Percentiles rank a stretch among this genome's conserved stretches.
phyloP scores from a whole-genome alignment of 2,113 vertebrate genomes.

The Chionodraco myersi region DNA sequence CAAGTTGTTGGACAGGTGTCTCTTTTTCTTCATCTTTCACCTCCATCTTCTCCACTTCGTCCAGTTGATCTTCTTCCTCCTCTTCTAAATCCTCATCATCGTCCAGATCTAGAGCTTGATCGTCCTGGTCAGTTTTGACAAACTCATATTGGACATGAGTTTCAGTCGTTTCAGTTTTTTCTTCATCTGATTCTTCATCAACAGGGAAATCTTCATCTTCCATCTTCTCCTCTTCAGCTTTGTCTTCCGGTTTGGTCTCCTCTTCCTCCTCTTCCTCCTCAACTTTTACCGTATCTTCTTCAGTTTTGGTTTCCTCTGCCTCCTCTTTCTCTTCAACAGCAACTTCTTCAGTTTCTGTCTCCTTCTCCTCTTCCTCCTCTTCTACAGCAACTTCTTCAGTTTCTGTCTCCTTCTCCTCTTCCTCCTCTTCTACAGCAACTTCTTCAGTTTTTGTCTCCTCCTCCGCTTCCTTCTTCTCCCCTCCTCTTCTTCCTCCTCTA shows the following conservation, averaged over 20 bases:
- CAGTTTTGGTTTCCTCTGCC: background rate
- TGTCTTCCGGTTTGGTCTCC: background rate
- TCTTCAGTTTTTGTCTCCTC: background rate
- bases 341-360: background rate
- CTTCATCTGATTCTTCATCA: constrained; percentile 6
- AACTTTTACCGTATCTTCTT: background rate
- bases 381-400: background rate
- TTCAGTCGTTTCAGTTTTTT: background rate
- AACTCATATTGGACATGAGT: constrained; percentile 8
- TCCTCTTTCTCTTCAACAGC: background rate
- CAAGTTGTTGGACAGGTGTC: constrained; percentile 18
- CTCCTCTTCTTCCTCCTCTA: background rate
- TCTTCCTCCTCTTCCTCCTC: background rate
- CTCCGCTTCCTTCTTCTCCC: background rate
- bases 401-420: background rate
- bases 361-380: background rate
- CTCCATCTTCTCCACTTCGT: background rate
- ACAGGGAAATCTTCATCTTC: constrained; percentile 7
- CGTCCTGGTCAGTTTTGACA: constrained; percentile 18
- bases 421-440: fast-evolving
- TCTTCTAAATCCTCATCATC: constrained; percentile 15
- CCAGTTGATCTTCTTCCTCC: constrained; percentile 12
- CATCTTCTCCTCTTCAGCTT: background rate
- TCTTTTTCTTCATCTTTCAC: constrained; percentile 16
- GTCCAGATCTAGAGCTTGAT: background rate